Evolutionary conservation across 2,113 vertebrate species (phyloP).

Genomic region (Micronisus gabar): DNA sequence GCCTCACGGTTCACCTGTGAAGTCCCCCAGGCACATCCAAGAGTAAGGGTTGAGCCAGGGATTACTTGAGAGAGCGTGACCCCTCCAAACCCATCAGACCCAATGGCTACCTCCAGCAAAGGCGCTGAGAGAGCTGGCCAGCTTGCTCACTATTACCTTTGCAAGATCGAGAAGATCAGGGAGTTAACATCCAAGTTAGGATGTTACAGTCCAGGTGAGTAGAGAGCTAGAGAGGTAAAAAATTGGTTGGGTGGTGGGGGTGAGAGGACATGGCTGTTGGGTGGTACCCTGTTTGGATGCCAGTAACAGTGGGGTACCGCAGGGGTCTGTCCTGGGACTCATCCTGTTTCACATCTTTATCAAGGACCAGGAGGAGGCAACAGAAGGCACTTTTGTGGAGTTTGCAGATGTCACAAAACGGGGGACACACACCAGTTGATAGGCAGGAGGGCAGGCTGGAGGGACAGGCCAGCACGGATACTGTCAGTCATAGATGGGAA

Average conservation of each 20-base stretch:
- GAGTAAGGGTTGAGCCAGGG: background rate
- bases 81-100: background rate
- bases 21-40: background rate
- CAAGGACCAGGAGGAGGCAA: background rate
- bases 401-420: background rate
- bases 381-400: background rate
- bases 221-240: background rate
- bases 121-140: background rate
- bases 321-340: background rate
- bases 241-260: background rate
- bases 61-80: background rate
- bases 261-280: background rate
- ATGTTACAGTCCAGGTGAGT: background rate
- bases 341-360: background rate
- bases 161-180: background rate
- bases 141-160: background rate
- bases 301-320: fast-evolving
- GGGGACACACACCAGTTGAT: background rate
- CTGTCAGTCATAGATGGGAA: background rate
- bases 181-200: background rate
- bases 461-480: background rate
- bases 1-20: background rate
- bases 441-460: background rate
- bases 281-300: background rate
- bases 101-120: background rate